These are phyloP conservation scores for Hirtodrosophila alboralis DNA, from an alignment of 2,888 invertebrate species.

Conservation along the genomic window DNA sequence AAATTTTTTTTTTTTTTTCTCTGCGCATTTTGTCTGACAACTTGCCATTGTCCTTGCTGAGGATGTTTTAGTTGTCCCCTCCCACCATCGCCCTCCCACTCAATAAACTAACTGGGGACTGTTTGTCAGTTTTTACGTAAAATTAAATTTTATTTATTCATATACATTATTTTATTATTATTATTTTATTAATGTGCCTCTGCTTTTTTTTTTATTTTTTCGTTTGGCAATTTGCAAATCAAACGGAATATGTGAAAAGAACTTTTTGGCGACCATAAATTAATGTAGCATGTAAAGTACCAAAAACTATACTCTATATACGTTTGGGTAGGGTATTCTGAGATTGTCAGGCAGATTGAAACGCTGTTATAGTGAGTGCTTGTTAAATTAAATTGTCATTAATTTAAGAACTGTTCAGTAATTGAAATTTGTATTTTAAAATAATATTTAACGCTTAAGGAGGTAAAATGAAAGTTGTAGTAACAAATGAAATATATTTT, in stretches of 20 bases:
- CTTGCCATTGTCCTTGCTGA: slow-evolving; percentile 41
- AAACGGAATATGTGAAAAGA: slow-evolving; percentile 15
- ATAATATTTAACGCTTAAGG: no score
- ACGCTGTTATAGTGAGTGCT: no score
- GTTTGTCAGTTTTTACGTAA: slow-evolving; percentile 67
- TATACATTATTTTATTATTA: slow-evolving; percentile 54
- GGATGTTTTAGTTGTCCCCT: slow-evolving; percentile 2
- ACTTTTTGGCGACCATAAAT: not conserved
- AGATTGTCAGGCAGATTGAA: no score
- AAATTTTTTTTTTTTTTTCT: slow-evolving; percentile 42
- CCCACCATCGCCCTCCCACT: slow-evolving; percentile 5
- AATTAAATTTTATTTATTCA: slow-evolving; percentile 76
- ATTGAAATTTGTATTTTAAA: no score
- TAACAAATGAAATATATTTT: no score
- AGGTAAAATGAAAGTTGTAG: no score
- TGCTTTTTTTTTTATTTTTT: no score
- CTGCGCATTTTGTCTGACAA: slow-evolving; percentile 46
- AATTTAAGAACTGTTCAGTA: no score
- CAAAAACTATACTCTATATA: no score
- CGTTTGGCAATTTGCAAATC: slow-evolving; percentile 49
- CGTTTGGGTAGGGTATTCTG: no score
- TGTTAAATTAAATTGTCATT: no score
- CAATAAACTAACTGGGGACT: slow-evolving; percentile 51
- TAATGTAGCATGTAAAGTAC: slow-evolving; percentile 12
- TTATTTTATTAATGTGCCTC: slow-evolving; percentile 57